Evolutionary conservation across 2,113 vertebrate species (phyloP).

Genomic region (Trogon melanurus): DNA sequence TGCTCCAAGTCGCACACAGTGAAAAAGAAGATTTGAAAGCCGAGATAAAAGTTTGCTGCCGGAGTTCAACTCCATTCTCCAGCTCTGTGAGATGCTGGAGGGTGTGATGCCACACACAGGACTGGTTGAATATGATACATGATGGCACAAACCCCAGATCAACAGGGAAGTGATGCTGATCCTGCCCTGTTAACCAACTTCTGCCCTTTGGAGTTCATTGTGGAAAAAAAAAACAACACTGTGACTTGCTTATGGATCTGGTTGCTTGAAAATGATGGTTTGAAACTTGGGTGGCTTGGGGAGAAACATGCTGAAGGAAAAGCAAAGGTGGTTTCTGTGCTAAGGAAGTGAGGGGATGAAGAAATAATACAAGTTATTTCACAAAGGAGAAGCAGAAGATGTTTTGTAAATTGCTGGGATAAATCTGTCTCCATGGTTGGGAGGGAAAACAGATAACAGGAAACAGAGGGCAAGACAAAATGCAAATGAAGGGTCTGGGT

Average conservation of each 20-base stretch:
- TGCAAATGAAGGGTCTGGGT: conserved; percentile 53
- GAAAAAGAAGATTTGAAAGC: conserved; percentile 35
- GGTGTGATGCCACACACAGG: background rate
- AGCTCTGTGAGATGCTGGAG: background rate
- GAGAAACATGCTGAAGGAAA: background rate
- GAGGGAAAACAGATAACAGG: conserved; percentile 43
- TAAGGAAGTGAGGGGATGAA: conserved; percentile 4
- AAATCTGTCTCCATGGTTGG: background rate
- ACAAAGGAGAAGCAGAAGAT: background rate
- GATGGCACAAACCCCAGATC: conserved; percentile 16
- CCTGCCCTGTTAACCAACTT: background rate
- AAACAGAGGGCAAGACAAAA: conserved; percentile 52
- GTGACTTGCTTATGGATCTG: conserved; percentile 2
- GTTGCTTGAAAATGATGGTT: conserved; percentile 36
- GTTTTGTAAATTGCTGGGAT: conserved; percentile 36
- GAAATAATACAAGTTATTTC: conserved; percentile 21
- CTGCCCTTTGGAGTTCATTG: background rate
- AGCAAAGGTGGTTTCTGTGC: conserved; percentile 38
- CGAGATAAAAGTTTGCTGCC: conserved; percentile 26
- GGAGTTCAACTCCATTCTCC: background rate
- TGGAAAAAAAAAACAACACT: conserved; percentile 56
- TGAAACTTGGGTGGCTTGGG: conserved; percentile 46
- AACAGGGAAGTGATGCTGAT: conserved; percentile 9
- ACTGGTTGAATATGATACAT: background rate
- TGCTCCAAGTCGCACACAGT: background rate